Base-by-base conservation (phyloP, 2,888 invertebrate species). In the Morinoia aosen region DNA sequence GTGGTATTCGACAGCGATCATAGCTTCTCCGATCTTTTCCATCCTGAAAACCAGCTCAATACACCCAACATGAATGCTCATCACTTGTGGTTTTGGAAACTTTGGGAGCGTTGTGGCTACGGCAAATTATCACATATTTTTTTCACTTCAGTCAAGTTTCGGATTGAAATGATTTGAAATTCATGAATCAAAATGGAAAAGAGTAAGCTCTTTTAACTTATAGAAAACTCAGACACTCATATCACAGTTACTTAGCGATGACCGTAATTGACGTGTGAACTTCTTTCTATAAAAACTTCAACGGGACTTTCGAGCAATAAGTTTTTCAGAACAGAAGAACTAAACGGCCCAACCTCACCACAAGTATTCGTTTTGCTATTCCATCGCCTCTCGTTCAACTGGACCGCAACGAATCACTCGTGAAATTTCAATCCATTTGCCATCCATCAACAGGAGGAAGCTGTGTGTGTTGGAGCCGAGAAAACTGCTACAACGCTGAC, bases 401-500 rank as follows among this genome's bases (percentile, higher is more conserved):
- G 76, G 76, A 76, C 76, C 76, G 76, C 76, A 76, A 76, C 76
- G 76, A 76, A 76, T 76, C 76, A 33, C 76, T 76, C 76, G 76
- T 76, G 76, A 76, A 76, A 76, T 76, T 61, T 76, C 76, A 76
- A 76, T 76, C 25, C 76, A 10, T 76, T 76, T 16, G 0, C 76
- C 76, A 76, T 76, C 76, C 8, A n/a, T n/a, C n/a, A 76, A 33
- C 76, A 33, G 76, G 33, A 16, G 33, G 76, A 33, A 19, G 33
- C 76, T 19, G 76, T 33, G 7, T 33, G 76, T 76, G 76, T 2
- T 16, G 76, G 25, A 76, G 76, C 76, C 33, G 33, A 76, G 33
- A 48, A 48, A 76, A 76, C 76, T 76, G 76, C 33, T 25, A 76
- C 8, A 76, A 76, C 76, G 76, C 33, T 25, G 19, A 33, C 25